Percentiles rank a stretch among this genome's conserved stretches.
Conservation (phyloP, 2,113 vertebrate genomes). For the Jacana jacana region DNA sequence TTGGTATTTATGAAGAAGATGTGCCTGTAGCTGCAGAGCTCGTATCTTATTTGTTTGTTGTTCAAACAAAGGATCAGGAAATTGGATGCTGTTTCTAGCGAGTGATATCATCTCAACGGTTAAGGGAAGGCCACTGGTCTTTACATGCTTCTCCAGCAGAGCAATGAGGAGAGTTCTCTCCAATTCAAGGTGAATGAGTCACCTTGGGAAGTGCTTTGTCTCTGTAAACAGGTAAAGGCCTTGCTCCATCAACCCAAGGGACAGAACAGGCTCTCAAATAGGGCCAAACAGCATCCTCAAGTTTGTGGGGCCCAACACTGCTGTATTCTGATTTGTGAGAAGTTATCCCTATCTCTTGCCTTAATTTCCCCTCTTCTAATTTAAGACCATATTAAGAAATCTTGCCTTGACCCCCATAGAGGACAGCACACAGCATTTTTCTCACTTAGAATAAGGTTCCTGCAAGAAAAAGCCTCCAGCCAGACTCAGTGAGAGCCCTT, state of each 20-base stretch:
- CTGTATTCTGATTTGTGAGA: background rate
- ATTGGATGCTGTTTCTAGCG: conserved; percentile 47
- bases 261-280: rapidly evolving
- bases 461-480: background rate
- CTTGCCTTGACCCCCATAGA: background rate
- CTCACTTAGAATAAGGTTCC: background rate
- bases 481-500: background rate
- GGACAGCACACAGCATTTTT: background rate
- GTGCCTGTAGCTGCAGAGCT: conserved; percentile 21
- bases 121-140: conserved; percentile 25
- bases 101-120: conserved; percentile 40
- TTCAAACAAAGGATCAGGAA: conserved; percentile 68
- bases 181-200: background rate
- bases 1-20: conserved; percentile 58
- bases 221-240: background rate
- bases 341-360: background rate
- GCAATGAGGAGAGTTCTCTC: background rate
- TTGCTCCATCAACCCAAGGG: rapidly evolving
- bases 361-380: background rate
- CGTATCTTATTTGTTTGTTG: conserved; percentile 52
- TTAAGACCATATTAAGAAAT: background rate
- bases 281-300: background rate
- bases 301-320: rapidly evolving
- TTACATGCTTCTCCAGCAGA: background rate
- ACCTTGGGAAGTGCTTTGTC: background rate